A percentile compares a stretch with the other conserved stretches of the same genome.
Conservation (phyloP, 2,797 vertebrate species). For the Labroides dimidiatus region DNA sequence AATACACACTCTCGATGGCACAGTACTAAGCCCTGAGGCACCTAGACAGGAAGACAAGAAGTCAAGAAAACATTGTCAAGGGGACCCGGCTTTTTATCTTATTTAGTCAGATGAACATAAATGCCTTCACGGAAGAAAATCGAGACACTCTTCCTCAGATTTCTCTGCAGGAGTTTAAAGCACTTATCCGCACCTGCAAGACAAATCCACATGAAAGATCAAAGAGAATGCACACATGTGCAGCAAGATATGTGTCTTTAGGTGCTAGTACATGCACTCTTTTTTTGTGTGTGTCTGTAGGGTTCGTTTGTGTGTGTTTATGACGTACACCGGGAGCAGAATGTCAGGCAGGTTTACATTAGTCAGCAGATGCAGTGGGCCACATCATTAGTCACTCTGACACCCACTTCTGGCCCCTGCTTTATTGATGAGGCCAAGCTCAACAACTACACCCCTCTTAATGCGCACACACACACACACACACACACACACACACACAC, state of each 20-base stretch:
- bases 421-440: constrained; percentile 82
- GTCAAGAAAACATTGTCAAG: constrained; percentile 37
- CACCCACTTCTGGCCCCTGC: constrained; percentile 78
- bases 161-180: background rate
- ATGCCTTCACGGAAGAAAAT: constrained; percentile 15
- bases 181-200: background rate
- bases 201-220: background rate
- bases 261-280: constrained; percentile 9
- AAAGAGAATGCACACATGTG: background rate
- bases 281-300: constrained; percentile 1
- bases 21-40: constrained; percentile 44
- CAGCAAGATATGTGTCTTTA: background rate
- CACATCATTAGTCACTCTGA: constrained; percentile 83
- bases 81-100: constrained; percentile 42
- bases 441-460: constrained; percentile 54
- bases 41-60: constrained; percentile 36
- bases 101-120: constrained; percentile 37
- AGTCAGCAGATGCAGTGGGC: constrained; percentile 81
- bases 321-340: constrained; percentile 64
- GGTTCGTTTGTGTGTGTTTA: constrained; percentile 44
- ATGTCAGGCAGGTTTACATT: constrained; percentile 80
- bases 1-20: constrained; percentile 37
- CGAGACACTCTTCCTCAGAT: constrained; percentile 8
- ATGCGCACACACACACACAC: constrained; percentile 32
- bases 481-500: constrained; percentile 13